Conservation (phyloP, 2,888 invertebrate species). For the Eupsilia transversa region DNA sequence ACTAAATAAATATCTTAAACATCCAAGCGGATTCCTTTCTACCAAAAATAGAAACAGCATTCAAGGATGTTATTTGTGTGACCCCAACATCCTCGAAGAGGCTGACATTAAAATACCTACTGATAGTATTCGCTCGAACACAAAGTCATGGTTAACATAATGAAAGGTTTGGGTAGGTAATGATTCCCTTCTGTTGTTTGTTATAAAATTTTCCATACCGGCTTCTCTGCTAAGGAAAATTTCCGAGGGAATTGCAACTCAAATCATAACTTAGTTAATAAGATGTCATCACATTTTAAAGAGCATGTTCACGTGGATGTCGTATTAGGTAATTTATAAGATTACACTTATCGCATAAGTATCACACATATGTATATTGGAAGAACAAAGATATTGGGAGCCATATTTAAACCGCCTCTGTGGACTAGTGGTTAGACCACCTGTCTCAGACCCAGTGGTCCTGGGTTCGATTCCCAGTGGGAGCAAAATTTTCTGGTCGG, state of each 20-base stretch:
- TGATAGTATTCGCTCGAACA: constrained; percentile 19
- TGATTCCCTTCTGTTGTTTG: constrained; percentile 7
- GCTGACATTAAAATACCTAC: background rate
- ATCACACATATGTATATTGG: too few relatives aligned
- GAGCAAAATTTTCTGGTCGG: too few relatives aligned
- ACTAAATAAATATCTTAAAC: background rate
- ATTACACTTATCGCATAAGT: background rate
- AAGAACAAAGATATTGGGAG: too few relatives aligned
- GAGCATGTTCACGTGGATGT: background rate
- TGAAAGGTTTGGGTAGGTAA: constrained; percentile 44
- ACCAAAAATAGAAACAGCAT: background rate
- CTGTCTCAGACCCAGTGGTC: too few relatives aligned
- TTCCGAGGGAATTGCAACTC: constrained; percentile 22
- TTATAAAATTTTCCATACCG: constrained; percentile 48
- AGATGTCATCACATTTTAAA: constrained; percentile 19
- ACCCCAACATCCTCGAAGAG: background rate
- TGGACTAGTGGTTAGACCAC: too few relatives aligned
- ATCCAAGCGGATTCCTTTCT: background rate
- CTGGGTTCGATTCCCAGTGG: too few relatives aligned
- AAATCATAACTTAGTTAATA: constrained; percentile 47
- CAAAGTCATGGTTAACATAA: constrained; percentile 38
- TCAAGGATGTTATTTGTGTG: background rate
- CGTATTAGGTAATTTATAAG: constrained; percentile 2
- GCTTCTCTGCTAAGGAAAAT: constrained; percentile 13
- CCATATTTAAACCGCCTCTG: too few relatives aligned